phyloP scores from a whole-genome alignment of 2,888 invertebrate species.

The Lithosia quadra region DNA sequence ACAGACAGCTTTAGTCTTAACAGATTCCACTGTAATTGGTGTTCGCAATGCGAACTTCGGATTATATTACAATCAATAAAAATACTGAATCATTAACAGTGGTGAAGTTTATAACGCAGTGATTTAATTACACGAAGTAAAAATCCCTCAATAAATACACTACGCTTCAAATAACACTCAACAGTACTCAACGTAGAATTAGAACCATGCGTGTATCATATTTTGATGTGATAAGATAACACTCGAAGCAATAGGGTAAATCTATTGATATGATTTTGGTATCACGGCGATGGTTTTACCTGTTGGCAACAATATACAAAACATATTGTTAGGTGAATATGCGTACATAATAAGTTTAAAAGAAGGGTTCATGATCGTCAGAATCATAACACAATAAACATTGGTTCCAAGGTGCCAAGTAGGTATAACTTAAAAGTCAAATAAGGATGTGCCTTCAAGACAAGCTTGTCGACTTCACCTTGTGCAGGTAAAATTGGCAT shows the following conservation, averaged over 20 bases:
- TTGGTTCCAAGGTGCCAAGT: too few relatives aligned
- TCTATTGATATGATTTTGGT: slow-evolving; percentile 25
- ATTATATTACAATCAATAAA: slow-evolving; percentile 5
- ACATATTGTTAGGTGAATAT: neutral
- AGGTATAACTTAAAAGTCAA: neutral
- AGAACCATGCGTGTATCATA: slow-evolving; percentile 20
- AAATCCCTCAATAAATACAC: neutral
- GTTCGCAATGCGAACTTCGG: neutral
- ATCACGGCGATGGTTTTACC: slow-evolving; percentile 22
- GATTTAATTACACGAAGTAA: neutral
- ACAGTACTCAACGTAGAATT: neutral
- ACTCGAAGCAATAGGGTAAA: slow-evolving; percentile 32
- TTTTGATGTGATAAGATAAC: slow-evolving; percentile 41
- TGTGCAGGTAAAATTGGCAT: neutral
- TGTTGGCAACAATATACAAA: slow-evolving; percentile 2
- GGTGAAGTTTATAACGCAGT: neutral
- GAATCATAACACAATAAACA: neutral
- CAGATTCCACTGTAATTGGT: neutral
- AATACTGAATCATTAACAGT: neutral
- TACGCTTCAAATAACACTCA: neutral
- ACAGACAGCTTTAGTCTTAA: neutral
- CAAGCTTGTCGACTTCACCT: neutral
- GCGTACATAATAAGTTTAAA: neutral
- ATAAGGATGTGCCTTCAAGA: neutral
- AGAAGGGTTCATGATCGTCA: too few relatives aligned